Evolutionary conservation across 2,888 invertebrate genomes (phyloP).

Genomic region (Pachycephus smyrnensis): DNA sequence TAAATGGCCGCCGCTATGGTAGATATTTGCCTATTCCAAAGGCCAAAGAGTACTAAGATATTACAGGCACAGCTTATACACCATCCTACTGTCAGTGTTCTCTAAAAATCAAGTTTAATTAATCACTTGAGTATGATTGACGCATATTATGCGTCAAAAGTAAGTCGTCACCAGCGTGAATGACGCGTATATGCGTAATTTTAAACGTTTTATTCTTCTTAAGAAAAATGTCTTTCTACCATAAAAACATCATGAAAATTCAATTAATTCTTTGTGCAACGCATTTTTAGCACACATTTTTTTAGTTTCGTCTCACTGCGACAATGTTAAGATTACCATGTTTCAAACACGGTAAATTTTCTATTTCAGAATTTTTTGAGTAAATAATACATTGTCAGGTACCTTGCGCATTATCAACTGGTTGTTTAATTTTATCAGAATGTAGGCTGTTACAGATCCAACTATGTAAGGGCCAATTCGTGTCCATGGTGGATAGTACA

Average conservation of each 20-base stretch:
- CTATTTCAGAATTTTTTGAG: not conserved
- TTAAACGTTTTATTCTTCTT: not conserved
- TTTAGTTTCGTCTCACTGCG: not conserved
- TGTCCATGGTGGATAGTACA: slow-evolving; percentile 70
- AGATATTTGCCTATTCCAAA: slow-evolving; percentile 66
- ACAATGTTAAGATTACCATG: not conserved
- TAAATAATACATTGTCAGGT: slow-evolving; percentile 18
- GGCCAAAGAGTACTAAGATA: slow-evolving; percentile 65
- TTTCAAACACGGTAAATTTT: not conserved
- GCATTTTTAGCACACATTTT: too few relatives aligned
- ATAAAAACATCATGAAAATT: not conserved
- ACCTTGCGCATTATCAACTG: slow-evolving; percentile 50
- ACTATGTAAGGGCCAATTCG: slow-evolving; percentile 69
- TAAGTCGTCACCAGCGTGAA: not conserved
- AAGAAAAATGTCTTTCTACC: not conserved
- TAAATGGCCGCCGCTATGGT: slow-evolving; percentile 68
- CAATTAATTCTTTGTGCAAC: too few relatives aligned
- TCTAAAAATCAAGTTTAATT: slow-evolving; percentile 41
- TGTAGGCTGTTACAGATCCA: slow-evolving; percentile 68
- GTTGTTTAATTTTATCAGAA: slow-evolving; percentile 56
- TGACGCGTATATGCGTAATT: not conserved
- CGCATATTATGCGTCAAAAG: not conserved
- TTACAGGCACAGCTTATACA: slow-evolving; percentile 62
- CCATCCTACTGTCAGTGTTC: slow-evolving; percentile 57
- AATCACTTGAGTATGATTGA: not conserved